These are phyloP conservation scores for Melanargia galathea DNA, from an alignment of 2,888 invertebrate species.

Conservation along the genomic window DNA sequence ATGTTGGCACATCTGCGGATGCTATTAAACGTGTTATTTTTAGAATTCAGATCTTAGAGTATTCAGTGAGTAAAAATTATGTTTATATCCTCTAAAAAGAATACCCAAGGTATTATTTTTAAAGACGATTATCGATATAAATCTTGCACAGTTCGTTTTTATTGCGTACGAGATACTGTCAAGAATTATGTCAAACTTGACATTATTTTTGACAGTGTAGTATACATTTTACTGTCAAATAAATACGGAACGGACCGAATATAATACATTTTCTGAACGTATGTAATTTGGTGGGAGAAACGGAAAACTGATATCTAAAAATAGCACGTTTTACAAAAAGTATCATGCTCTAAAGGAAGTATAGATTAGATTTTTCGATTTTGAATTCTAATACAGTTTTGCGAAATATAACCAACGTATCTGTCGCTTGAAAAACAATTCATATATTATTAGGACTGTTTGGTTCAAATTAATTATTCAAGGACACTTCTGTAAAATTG, in stretches of 20 bases:
- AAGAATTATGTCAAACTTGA: neutral
- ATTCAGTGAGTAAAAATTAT: neutral
- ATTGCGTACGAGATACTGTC: neutral
- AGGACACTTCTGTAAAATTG: no score
- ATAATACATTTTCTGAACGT: neutral
- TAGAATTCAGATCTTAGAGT: slow-evolving; percentile 12
- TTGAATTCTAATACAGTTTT: slow-evolving; percentile 14
- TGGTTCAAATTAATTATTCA: no score
- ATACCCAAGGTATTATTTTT: no score
- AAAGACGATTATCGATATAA: neutral
- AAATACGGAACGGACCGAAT: neutral
- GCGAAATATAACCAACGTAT: slow-evolving; percentile 21
- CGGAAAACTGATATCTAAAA: slow-evolving; percentile 13
- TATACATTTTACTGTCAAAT: neutral
- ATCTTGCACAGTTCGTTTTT: neutral
- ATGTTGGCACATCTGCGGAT: slow-evolving; percentile 8
- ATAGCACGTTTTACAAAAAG: neutral
- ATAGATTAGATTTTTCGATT: neutral
- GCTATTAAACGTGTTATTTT: neutral
- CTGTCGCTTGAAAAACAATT: neutral
- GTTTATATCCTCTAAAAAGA: no score
- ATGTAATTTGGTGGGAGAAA: neutral
- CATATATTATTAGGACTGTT: no score
- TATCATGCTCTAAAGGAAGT: slow-evolving; percentile 4
- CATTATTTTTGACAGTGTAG: neutral